phyloP scores from a whole-genome alignment of 2,797 vertebrate species.

The Thamnophis elegans region DNA sequence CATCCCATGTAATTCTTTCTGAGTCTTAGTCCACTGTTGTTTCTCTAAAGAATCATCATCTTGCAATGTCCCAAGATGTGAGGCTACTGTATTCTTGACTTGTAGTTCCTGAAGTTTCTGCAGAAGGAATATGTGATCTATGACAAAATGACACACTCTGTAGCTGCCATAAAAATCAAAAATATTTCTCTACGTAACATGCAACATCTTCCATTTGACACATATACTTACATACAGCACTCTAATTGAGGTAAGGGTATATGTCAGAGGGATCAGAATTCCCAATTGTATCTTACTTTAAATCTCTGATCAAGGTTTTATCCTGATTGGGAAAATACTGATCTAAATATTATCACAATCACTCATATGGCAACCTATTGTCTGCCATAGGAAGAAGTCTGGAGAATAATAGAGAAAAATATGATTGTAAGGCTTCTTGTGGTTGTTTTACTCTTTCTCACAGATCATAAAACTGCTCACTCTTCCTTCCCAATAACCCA shows the following conservation, averaged over 20 bases:
- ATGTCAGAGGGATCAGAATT: background rate
- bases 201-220: background rate
- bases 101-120: slow-evolving; percentile 72
- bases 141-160: background rate
- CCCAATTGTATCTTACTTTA: background rate
- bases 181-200: background rate
- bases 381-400: background rate
- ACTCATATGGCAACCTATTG: background rate
- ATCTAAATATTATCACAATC: background rate
- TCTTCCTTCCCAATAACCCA: background rate
- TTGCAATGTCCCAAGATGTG: slow-evolving; percentile 54
- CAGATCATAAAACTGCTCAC: background rate
- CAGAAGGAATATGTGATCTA: background rate
- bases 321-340: background rate
- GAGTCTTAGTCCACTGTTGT: slow-evolving; percentile 28
- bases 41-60: slow-evolving; percentile 54
- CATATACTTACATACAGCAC: background rate
- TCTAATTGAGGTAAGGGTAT: background rate
- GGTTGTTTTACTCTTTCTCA: background rate
- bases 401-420: background rate
- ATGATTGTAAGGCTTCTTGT: background rate
- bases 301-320: background rate
- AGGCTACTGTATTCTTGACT: slow-evolving; percentile 27
- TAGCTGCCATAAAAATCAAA: background rate
- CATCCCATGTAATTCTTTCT: slow-evolving; percentile 40